Evolutionary conservation across 2,797 vertebrate genomes (phyloP), one percentile per base, ranked within the genome.

Genomic region (Coranthus polyacanthus): DNA sequence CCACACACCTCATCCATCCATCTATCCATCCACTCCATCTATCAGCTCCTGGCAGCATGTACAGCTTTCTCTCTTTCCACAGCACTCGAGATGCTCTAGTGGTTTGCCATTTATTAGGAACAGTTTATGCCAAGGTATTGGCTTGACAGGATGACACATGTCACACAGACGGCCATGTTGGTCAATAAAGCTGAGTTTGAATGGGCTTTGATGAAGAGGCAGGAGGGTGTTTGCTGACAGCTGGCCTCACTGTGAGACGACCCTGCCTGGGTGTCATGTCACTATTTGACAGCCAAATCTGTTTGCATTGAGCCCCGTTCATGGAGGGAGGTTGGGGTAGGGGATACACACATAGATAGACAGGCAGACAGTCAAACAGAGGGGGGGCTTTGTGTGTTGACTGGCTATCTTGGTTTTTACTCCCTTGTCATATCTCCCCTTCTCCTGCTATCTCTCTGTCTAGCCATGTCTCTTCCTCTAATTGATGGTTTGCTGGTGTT

Each of bases 241-340:
- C 88, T 88, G 87, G 83, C 83, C 85, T 89, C 83, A 58, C 83
- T 86, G 88, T 44, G 67, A 90, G 76, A 82, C 79, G 86, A 91
- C 90, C 88, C 88, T 75, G 84, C 82, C 81, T 82, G 82, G 79
- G 82, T 88, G 86, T 74, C 72, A 45, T 86, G 90, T 91, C 88
- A 88, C 81, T 78, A 54, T 87, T 89, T 91, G 89, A 90, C 91
- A 87, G 87, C 87, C 89, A 90, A 89, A 90, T 89, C 73, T 92
- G 82, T 89, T 86, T 86, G 81, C 65, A 46, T 81, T 82, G 84
- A 77, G 75, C 49, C 64, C 68, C 44, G 72, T 78, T 81, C 76
- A 57, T 29, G 72, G 39, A 83, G 68, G 46, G 8, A 37, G 59
- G 18, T 42, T 24, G 22, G 21, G 13, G 13, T 44, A 11, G 34